These are phyloP conservation scores for Danio albolineatus DNA, from an alignment of 2,797 vertebrate genomes.

Conservation along the genomic window DNA sequence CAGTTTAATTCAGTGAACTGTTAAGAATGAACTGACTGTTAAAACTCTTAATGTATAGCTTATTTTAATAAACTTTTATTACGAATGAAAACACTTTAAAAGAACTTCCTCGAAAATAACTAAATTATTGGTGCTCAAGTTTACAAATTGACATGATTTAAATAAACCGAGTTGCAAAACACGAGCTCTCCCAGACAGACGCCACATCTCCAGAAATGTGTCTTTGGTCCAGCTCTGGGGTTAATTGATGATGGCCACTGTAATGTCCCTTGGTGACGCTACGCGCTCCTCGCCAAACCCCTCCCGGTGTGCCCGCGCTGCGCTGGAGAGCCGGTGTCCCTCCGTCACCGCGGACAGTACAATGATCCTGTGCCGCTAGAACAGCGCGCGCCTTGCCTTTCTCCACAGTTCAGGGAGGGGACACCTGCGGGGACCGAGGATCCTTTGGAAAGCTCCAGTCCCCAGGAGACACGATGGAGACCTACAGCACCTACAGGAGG, in stretches of 20 bases:
- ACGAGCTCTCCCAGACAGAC: neutral
- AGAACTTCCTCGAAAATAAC: too few relatives aligned
- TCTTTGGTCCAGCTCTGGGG: neutral
- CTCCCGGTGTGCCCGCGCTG: constrained; percentile 62
- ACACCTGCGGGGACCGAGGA: constrained; percentile 28
- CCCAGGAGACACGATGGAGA: constrained; percentile 74
- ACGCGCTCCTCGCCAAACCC: constrained; percentile 22
- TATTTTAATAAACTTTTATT: too few relatives aligned
- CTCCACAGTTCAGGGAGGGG: constrained; percentile 45
- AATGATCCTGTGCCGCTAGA: constrained; percentile 58
- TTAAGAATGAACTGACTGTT: too few relatives aligned
- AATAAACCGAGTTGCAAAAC: too few relatives aligned
- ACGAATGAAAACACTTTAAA: too few relatives aligned
- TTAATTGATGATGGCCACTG: neutral
- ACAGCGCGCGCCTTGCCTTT: constrained; percentile 50
- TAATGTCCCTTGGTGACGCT: constrained; percentile 11
- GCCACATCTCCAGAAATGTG: neutral
- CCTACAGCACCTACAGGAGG: constrained; percentile 59
- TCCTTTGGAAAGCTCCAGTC: constrained; percentile 47
- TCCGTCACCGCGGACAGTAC: constrained; percentile 61
- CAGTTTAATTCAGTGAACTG: too few relatives aligned
- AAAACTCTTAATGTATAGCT: too few relatives aligned
- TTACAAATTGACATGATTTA: too few relatives aligned
- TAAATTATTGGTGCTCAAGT: too few relatives aligned
- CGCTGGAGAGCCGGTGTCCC: constrained; percentile 48